Conservation (phyloP, 2,113 vertebrate species). For the Lontra canadensis region DNA sequence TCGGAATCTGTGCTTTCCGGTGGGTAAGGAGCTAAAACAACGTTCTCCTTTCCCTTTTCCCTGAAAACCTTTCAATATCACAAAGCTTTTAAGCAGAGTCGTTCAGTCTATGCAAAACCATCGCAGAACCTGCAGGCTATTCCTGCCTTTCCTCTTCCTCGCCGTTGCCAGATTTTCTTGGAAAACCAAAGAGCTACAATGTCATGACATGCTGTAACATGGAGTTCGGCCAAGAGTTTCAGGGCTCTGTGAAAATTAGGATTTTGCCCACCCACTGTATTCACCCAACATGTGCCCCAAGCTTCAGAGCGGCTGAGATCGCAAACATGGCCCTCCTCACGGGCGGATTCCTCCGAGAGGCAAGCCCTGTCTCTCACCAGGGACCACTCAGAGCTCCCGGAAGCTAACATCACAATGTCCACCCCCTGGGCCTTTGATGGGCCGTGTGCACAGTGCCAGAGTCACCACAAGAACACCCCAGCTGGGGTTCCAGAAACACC, state of each 20-base stretch:
- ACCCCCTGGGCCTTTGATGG: too few species aligned
- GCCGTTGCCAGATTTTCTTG: conserved; percentile 14
- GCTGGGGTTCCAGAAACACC: neutral
- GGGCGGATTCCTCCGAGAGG: neutral
- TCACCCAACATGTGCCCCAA: neutral
- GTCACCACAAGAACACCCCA: neutral
- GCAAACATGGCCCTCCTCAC: neutral
- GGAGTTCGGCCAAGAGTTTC: neutral
- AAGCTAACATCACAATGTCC: neutral
- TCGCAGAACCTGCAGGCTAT: neutral
- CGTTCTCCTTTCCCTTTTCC: neutral
- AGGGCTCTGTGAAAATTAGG: neutral
- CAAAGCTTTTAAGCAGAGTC: conserved; percentile 24
- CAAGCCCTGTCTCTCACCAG: neutral
- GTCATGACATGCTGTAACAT: neutral
- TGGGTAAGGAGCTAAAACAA: neutral
- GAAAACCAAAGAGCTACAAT: conserved; percentile 25
- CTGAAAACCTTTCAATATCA: conserved; percentile 22
- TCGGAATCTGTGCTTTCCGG: neutral
- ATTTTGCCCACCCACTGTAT: neutral
- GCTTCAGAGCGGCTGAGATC: neutral
- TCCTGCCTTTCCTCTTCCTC: conserved; percentile 14
- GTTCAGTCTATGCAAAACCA: neutral
- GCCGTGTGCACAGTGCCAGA: neutral
- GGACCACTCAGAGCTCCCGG: fast-evolving